Evolutionary conservation across 1,140 invertebrate species (phyloP).

Genomic region (Manduca sexta): DNA sequence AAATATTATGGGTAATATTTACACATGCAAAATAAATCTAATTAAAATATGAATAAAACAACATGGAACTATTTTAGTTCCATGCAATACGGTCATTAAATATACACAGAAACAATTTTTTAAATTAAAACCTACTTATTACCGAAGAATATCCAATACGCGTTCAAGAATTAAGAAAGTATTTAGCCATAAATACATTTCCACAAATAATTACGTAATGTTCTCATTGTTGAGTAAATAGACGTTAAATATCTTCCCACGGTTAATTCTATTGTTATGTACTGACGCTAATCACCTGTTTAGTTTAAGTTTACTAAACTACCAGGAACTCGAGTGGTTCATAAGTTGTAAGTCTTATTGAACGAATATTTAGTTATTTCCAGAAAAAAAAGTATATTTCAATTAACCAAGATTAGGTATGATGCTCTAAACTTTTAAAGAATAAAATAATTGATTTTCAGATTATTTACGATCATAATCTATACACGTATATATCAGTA

Average conservation of each 20-base stretch:
- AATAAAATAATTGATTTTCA: not conserved
- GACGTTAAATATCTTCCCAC: slow-evolving; percentile 5
- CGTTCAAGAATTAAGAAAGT: too few species aligned
- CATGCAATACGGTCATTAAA: too few species aligned
- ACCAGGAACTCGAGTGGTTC: not conserved
- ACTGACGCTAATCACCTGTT: slow-evolving; percentile 5
- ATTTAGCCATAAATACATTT: not conserved
- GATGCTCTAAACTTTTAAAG: not conserved
- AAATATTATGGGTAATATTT: too few species aligned
- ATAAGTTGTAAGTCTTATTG: too few species aligned
- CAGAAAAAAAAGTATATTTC: not conserved
- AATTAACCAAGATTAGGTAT: not conserved
- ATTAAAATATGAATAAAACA: too few species aligned
- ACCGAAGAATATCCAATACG: too few species aligned
- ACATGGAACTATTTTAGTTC: too few species aligned
- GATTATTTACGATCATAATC: not conserved
- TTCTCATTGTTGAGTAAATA: not conserved
- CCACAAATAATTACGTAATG: not conserved
- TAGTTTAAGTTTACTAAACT: not conserved
- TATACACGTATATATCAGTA: not conserved
- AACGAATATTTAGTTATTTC: too few species aligned
- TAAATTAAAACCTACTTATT: too few species aligned
- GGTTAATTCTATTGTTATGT: slow-evolving; percentile 2
- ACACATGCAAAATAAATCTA: too few species aligned
- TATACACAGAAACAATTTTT: too few species aligned